phyloP scores from a whole-genome alignment of 2,113 vertebrate species.

The Nesogale talazaci region DNA sequence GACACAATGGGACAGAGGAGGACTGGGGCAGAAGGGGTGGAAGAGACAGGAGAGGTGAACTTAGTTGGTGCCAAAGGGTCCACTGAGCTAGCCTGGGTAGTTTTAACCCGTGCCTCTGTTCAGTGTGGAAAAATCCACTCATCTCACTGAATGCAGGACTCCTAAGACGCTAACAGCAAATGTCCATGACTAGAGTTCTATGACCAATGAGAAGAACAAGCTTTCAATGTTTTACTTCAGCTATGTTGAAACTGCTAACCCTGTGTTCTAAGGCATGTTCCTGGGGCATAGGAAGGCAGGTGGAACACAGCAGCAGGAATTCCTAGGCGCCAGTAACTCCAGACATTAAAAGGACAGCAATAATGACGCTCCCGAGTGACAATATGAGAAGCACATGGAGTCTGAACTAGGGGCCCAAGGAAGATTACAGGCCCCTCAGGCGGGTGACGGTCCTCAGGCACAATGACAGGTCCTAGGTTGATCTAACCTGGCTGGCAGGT shows the following conservation, averaged over 20 bases:
- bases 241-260: neutral
- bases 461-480: neutral
- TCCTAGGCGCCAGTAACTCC: neutral
- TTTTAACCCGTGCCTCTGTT: neutral
- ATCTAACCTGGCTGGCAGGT: neutral
- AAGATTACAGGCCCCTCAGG: no score
- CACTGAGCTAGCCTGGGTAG: neutral
- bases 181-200: neutral
- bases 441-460: neutral
- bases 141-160: neutral
- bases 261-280: neutral
- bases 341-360: neutral
- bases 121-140: no score
- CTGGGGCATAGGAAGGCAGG: neutral
- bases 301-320: neutral
- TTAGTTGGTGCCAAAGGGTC: neutral
- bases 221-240: neutral
- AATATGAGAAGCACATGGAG: accelerated
- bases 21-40: neutral
- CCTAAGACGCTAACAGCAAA: neutral
- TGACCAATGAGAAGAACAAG: neutral
- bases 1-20: neutral
- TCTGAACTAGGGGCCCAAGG: no score
- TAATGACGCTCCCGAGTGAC: neutral
- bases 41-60: neutral